These are phyloP conservation scores for Idaea biselata DNA, from an alignment of 2,888 invertebrate genomes.

Conservation along the genomic window DNA sequence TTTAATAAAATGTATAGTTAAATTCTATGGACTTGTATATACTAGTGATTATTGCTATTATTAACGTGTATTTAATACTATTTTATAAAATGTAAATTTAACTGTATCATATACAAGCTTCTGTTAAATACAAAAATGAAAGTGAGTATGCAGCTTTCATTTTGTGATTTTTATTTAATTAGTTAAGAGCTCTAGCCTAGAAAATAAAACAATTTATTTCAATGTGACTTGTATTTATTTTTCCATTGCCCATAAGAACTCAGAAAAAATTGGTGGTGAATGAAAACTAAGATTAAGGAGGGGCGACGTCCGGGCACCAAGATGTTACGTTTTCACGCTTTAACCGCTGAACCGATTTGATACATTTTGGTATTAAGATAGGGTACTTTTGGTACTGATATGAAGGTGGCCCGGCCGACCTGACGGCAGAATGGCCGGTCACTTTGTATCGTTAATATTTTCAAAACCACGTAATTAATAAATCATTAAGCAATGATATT, in stretches of 20 bases:
- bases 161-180: slow-evolving; percentile 43
- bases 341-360: too few relatives aligned
- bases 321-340: too few relatives aligned
- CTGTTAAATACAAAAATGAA: slow-evolving; percentile 63
- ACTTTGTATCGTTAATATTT: too few relatives aligned
- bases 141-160: slow-evolving; percentile 44
- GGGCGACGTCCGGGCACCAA: too few relatives aligned
- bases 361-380: too few relatives aligned
- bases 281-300: too few relatives aligned
- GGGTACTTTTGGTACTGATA: too few relatives aligned
- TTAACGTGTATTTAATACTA: slow-evolving; percentile 76
- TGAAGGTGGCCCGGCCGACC: too few relatives aligned
- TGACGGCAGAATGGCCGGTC: too few relatives aligned
- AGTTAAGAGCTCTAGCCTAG: slow-evolving; percentile 39
- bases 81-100: slow-evolving; percentile 71
- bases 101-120: slow-evolving; percentile 72
- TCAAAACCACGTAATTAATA: too few relatives aligned
- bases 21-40: slow-evolving; percentile 68
- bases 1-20: slow-evolving; percentile 71
- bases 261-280: too few relatives aligned
- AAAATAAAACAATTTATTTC: slow-evolving; percentile 39
- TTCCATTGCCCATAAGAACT: not conserved
- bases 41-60: slow-evolving; percentile 65
- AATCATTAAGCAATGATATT: too few relatives aligned
- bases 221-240: slow-evolving; percentile 20